Conservation (phyloP, 2,113 vertebrate species). For the Phylloscopus trochilus region DNA sequence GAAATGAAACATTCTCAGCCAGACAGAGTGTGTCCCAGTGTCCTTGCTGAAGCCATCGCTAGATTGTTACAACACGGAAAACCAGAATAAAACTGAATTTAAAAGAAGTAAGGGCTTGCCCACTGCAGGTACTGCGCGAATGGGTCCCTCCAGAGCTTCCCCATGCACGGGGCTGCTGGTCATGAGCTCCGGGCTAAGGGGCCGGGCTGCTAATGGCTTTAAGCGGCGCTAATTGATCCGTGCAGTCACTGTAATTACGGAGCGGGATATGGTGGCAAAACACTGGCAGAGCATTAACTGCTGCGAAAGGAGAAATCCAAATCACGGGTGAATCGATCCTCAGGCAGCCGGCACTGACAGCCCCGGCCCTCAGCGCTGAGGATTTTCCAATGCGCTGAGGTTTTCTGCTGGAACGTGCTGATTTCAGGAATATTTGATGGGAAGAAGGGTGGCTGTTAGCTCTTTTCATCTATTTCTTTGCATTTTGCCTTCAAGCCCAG, state of each 20-base stretch:
- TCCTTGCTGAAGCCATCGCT: neutral
- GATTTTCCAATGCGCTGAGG: neutral
- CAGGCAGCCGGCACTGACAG: neutral
- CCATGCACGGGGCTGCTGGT: neutral
- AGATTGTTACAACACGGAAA: neutral
- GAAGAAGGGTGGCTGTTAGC: neutral
- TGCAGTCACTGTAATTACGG: neutral
- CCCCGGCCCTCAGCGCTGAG: neutral
- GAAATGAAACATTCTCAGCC: neutral
- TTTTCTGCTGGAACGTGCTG: neutral
- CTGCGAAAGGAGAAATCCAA: neutral
- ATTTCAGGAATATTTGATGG: neutral
- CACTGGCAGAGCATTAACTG: neutral
- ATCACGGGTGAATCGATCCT: neutral
- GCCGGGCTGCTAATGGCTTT: neutral
- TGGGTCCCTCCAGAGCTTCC: neutral
- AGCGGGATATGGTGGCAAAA: neutral
- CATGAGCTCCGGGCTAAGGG: neutral
- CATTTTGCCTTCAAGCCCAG: neutral
- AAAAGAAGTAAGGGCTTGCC: neutral
- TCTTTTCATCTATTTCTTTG: neutral
- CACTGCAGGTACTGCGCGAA: neutral
- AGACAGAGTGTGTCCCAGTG: neutral
- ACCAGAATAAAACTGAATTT: neutral
- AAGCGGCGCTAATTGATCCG: conserved; percentile 13